Base-by-base conservation (phyloP, 2,797 vertebrate genomes). In the Lutjanus campechanus region DNA sequence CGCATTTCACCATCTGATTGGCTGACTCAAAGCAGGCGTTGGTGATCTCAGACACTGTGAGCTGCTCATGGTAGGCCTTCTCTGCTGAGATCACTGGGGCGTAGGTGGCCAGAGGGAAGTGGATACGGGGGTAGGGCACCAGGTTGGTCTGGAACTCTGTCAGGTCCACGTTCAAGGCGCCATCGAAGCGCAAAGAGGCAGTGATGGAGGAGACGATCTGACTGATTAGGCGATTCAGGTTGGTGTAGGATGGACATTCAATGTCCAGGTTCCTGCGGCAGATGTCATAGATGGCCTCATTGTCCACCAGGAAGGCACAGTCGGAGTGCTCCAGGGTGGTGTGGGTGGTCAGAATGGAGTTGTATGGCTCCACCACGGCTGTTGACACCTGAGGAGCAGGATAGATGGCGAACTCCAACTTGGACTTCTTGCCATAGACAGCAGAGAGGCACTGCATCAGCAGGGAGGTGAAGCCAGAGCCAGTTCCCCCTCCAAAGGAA, bases 271-370 rank as follows among this genome's bases (percentile, higher is more conserved):
- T 99, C 54, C 97, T 93, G 11, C 96, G 95, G 90, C 97, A 99
- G 90, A 99, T 98, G 82, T 99, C 97, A 0, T 98, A 99, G 93
- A 98, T 98, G 86, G 97, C 97, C 85, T 98, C 97, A 0, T 98
- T 98, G 91, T 99, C 97, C 46, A 98, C 97, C 97, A 98, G 97
- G 94, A 98, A 99, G 85, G 97, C 97, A 15, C 97, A 99, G 87
- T 99, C 97, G 0, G 97, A 98, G 90, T 98, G 97, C 89, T 98
- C 97, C 75, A 99, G 86, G 13, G 97, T 99, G 79, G 97, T 97
- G 91, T 98, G 97, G 4, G 97, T 98, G 85, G 97, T 98, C 82
- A 98, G 95, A 91, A 99, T 97, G 85, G 97, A 96, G 93, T 98
- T 98, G 88, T 98, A 98, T 0, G 98, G 97, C 89, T 99, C 97